Conservation (phyloP, 2,797 vertebrate species). For the Anniella stebbinsi region DNA sequence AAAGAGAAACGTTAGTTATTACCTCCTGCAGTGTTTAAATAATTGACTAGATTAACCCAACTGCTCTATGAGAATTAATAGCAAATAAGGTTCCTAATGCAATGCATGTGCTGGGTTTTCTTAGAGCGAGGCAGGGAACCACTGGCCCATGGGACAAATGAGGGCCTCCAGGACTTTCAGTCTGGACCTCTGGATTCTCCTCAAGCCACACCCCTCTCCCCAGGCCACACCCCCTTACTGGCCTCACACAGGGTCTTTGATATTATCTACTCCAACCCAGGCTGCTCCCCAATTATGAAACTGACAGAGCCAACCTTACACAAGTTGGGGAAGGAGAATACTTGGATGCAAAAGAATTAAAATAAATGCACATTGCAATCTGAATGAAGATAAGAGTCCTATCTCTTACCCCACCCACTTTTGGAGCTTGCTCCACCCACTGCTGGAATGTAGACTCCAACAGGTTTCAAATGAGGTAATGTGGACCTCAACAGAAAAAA, state of each 20-base stretch:
- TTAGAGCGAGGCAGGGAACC: background rate
- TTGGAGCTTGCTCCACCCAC: background rate
- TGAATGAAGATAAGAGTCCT: background rate
- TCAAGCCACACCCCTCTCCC: background rate
- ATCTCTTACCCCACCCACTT: background rate
- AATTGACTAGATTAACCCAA: constrained; percentile 33
- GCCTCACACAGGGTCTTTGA: background rate
- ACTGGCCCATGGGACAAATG: background rate
- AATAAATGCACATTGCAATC: background rate
- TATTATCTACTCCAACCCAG: too few species aligned
- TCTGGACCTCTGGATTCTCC: background rate
- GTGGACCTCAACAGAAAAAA: background rate
- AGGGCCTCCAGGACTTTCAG: background rate
- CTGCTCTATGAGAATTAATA: background rate
- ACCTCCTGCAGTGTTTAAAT: constrained; percentile 32
- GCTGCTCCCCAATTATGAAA: background rate
- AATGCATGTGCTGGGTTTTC: background rate
- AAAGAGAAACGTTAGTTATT: constrained; percentile 36
- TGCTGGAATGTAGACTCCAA: background rate
- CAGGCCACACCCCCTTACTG: background rate
- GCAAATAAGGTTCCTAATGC: background rate
- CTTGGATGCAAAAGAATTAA: background rate
- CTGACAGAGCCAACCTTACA: background rate
- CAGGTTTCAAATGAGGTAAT: background rate
- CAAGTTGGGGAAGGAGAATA: background rate